Evolutionary conservation across 2,888 invertebrate species (phyloP).

Genomic region (Morpho deidamia): DNA sequence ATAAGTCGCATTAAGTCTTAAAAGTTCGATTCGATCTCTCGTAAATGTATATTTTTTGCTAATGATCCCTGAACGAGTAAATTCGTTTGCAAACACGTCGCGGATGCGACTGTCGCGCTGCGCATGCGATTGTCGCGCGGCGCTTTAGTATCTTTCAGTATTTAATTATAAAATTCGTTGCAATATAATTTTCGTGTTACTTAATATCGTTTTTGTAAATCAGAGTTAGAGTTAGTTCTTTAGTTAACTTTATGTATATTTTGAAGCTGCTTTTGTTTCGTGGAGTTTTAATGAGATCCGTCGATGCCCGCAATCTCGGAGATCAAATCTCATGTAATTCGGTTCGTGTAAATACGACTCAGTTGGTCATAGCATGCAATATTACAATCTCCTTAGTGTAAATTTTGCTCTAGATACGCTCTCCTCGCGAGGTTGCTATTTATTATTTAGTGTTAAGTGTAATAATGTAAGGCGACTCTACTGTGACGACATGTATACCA

Average conservation of each 20-base stretch:
- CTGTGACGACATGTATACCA: slow-evolving; percentile 77
- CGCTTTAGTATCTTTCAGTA: slow-evolving; percentile 35
- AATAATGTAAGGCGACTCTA: slow-evolving; percentile 55
- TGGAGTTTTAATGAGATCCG: slow-evolving; percentile 48
- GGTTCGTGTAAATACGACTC: slow-evolving; percentile 55
- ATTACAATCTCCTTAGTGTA: slow-evolving; percentile 72
- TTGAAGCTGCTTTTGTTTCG: slow-evolving; percentile 50
- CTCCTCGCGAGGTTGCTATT: slow-evolving; percentile 68
- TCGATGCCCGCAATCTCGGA: slow-evolving; percentile 69
- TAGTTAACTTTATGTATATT: slow-evolving; percentile 70
- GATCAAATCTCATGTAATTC: slow-evolving; percentile 68
- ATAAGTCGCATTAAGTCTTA: slow-evolving; percentile 72
- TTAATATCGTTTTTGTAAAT: slow-evolving; percentile 63
- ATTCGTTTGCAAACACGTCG: slow-evolving; percentile 28
- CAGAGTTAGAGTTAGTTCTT: slow-evolving; percentile 60
- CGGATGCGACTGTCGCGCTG: background rate
- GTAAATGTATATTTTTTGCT: slow-evolving; percentile 77
- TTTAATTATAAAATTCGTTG: slow-evolving; percentile 59
- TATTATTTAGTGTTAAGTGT: slow-evolving; percentile 75
- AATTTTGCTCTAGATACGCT: slow-evolving; percentile 67
- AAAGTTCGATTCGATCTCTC: slow-evolving; percentile 77
- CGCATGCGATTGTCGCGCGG: slow-evolving; percentile 14
- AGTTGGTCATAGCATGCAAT: slow-evolving; percentile 62
- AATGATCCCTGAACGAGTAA: slow-evolving; percentile 38
- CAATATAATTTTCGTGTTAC: slow-evolving; percentile 68